Conservation (phyloP, 1,140 invertebrate species). For the Cydia pomonella region DNA sequence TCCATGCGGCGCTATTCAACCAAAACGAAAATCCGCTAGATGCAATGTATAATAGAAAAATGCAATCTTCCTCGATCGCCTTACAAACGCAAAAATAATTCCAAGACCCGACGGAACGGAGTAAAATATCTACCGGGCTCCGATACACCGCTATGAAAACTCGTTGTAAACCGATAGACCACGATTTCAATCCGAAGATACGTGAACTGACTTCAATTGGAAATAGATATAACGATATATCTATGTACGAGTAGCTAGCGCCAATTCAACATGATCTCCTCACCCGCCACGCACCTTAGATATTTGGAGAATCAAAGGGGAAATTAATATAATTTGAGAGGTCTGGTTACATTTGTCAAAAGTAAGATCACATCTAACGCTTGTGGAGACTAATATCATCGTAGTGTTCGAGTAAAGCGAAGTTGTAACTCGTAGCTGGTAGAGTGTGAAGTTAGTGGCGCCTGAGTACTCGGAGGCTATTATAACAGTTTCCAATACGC, state of each 20-base stretch:
- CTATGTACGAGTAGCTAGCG: constrained; percentile 22
- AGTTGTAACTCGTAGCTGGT: constrained; percentile 13
- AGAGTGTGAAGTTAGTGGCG: constrained; percentile 25
- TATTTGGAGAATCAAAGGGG: background rate
- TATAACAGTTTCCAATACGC: constrained; percentile 32
- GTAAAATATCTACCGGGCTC: constrained; percentile 27
- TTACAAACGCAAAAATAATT: constrained; percentile 33
- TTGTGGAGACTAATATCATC: constrained; percentile 28
- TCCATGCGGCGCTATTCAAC: background rate
- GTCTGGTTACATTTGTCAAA: background rate
- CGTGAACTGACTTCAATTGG: constrained; percentile 48
- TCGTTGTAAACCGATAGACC: constrained; percentile 47
- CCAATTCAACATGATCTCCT: background rate
- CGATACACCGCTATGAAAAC: constrained; percentile 38
- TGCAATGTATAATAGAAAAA: constrained; percentile 30
- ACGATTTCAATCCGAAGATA: constrained; percentile 52
- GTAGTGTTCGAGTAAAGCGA: constrained; percentile 15
- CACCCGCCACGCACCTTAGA: background rate
- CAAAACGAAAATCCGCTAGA: background rate
- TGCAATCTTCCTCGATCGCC: constrained; percentile 23
- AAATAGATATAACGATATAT: constrained; percentile 40
- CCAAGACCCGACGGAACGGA: constrained; percentile 11
- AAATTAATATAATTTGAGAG: background rate
- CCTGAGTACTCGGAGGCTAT: constrained; percentile 14
- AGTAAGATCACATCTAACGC: constrained; percentile 15